Percentiles rank a stretch among this genome's conserved stretches.
Evolutionary conservation across 2,797 vertebrate species (phyloP).

Genomic region (Saxicola maurus): DNA sequence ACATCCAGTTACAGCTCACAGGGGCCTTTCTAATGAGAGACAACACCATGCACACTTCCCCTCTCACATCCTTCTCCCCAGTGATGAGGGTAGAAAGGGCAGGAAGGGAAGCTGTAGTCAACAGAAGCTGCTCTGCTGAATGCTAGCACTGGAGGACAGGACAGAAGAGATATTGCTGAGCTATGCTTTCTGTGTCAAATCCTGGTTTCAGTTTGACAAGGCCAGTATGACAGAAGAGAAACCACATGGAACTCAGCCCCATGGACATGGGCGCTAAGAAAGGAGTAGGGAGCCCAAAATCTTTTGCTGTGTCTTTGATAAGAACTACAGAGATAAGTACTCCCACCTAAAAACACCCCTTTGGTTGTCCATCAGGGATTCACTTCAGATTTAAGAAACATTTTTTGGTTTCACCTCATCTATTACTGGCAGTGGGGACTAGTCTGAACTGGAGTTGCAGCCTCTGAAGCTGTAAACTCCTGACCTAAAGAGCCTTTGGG

Average conservation of each 20-base stretch:
- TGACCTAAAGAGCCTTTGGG: background rate
- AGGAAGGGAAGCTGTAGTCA: background rate
- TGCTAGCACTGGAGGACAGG: background rate
- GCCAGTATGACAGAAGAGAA: background rate
- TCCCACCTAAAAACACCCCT: background rate
- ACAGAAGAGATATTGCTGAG: background rate
- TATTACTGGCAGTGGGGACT: background rate
- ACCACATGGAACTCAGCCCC: background rate
- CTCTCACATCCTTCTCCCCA: background rate
- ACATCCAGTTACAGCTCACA: background rate
- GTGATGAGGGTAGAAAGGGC: background rate
- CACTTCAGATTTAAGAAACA: background rate
- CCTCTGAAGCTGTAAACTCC: background rate
- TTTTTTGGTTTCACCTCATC: background rate
- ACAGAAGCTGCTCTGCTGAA: background rate
- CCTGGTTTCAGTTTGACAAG: background rate
- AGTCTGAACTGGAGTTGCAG: background rate
- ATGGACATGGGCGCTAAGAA: background rate
- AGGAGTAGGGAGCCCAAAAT: background rate
- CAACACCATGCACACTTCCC: rapidly evolving
- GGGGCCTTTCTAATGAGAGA: background rate
- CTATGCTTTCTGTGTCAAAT: background rate
- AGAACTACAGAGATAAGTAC: background rate
- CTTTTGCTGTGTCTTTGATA: background rate
- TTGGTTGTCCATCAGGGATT: background rate